Base-by-base conservation (phyloP, 2,888 invertebrate species). In the Helobdella robusta region DNA sequence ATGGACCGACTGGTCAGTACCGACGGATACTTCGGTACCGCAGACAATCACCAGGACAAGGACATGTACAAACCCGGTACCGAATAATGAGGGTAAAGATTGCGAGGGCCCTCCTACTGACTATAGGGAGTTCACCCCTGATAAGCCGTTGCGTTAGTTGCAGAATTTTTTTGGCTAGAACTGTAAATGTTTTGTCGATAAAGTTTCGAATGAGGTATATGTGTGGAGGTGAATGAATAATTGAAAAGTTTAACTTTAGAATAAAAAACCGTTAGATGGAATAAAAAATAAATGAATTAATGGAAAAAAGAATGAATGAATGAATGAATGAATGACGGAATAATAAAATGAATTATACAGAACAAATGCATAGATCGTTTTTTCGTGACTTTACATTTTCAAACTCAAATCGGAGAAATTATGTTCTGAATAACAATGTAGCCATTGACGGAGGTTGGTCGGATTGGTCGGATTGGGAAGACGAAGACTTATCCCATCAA, bases 381-480 rank as follows among this genome's bases (percentile, higher is more conserved):
- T n/a, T n/a, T n/a, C n/a, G n/a, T n/a, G n/a, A n/a, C n/a, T n/a
- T n/a, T n/a, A n/a, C n/a, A n/a, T n/a, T n/a, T n/a, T n/a, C n/a
- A n/a, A n/a, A n/a, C n/a, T n/a, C n/a, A n/a, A n/a, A n/a, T n/a
- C n/a, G n/a, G n/a, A n/a, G n/a, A n/a, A n/a, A n/a, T n/a, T n/a
- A n/a, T n/a, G n/a, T n/a, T n/a, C n/a, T n/a, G n/a, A n/a, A 2
- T 40, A 4, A 20, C 48, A 15, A 15, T 11, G 4, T 23, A 62
- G 62, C 62, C n/a, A 59, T 67, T 8, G 58, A 67, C 23, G 67
- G 67, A 23, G 54, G 46, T 2, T 67, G 65, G 65, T 23, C 61
- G n/a, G 50, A 54, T 28, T 67, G 65, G 65, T 44, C 52, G 15
- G 48, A 61, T 5, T 67, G 65, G 65, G 20, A 44, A 48, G 28